Conservation (phyloP, 2,113 vertebrate species). For the Xiphorhynchus elegans region DNA sequence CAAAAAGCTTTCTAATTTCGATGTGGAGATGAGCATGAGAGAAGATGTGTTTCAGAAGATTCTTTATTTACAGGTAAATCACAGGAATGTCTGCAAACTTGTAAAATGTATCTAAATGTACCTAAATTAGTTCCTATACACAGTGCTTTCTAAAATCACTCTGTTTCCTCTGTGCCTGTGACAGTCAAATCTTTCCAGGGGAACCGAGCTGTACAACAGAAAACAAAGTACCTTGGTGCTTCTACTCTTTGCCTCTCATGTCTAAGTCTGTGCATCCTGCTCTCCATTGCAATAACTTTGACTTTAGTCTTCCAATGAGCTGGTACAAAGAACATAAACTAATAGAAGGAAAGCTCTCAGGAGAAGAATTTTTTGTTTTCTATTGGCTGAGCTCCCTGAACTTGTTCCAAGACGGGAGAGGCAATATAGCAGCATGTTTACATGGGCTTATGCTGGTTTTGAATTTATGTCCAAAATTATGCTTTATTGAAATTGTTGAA, state of each 20-base stretch:
- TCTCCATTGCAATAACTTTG: neutral
- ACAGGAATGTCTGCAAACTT: neutral
- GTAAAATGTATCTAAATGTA: neutral
- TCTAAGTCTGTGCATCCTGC: neutral
- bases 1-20: constrained; percentile 91
- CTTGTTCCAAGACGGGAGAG: neutral
- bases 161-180: neutral
- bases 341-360: neutral
- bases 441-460: neutral
- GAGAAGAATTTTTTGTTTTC: neutral
- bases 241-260: neutral
- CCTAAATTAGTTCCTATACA: neutral
- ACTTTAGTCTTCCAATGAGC: neutral
- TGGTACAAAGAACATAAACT: neutral
- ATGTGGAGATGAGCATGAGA: constrained; percentile 95
- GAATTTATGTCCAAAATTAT: neutral
- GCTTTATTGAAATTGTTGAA: neutral
- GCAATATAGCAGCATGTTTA: neutral
- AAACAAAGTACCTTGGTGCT: neutral
- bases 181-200: neutral
- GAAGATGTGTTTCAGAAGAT: constrained; percentile 89
- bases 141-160: neutral
- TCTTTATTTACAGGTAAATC: constrained; percentile 85
- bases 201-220: neutral
- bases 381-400: neutral